Evolutionary conservation across 2,113 vertebrate genomes (phyloP).

Genomic region (Morone saxatilis): DNA sequence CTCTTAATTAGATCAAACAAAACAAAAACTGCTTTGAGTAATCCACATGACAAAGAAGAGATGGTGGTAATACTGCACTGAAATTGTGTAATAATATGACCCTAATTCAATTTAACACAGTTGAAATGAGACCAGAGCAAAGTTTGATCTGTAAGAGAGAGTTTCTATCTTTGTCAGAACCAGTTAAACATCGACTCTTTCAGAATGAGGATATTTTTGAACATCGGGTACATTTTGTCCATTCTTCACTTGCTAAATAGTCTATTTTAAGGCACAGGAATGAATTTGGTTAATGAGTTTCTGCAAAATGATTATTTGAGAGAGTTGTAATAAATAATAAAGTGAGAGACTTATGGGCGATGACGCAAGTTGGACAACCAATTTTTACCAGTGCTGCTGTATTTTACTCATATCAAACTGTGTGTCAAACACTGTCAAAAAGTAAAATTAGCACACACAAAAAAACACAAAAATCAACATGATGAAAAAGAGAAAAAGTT

Average conservation of each 20-base stretch:
- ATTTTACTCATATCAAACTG: background rate
- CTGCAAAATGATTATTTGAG: background rate
- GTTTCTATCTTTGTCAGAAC: constrained; percentile 11
- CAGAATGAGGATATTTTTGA: constrained; percentile 12
- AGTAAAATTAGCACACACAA: constrained; percentile 6
- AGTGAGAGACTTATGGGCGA: background rate
- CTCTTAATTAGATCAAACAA: background rate
- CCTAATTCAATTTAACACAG: background rate
- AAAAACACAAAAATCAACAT: constrained; percentile 16
- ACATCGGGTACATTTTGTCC: background rate
- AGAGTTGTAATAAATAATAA: too few relatives aligned
- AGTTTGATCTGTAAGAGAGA: background rate
- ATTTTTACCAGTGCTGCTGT: background rate
- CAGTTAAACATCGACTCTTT: background rate
- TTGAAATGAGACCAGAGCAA: background rate
- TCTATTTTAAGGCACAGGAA: constrained; percentile 4
- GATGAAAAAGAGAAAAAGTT: constrained; percentile 9
- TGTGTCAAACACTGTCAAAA: constrained; percentile 12
- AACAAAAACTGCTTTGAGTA: background rate
- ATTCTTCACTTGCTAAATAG: background rate
- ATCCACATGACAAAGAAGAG: background rate
- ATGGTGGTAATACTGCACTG: background rate
- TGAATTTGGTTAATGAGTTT: constrained; percentile 1
- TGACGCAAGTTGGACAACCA: background rate
- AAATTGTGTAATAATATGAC: background rate